phyloP scores from a whole-genome alignment of 2,113 vertebrate species.

The Oxygymnocypris stewartii region DNA sequence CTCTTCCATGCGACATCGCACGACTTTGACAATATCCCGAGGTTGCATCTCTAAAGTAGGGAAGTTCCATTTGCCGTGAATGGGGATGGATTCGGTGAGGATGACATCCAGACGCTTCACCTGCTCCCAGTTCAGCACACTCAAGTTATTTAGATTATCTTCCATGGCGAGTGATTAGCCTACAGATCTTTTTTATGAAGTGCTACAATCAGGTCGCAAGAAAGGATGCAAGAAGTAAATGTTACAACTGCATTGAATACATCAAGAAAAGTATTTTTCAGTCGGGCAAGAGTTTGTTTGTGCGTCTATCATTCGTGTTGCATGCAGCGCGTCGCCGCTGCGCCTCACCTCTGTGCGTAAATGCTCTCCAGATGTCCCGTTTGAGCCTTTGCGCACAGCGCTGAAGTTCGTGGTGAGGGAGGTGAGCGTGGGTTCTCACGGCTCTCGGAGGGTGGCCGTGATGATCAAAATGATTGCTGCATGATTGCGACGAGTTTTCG shows the following conservation, averaged over 20 bases:
- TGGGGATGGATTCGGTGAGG: conserved; percentile 92
- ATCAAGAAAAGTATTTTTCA: not conserved
- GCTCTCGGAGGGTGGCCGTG: conserved; percentile 43
- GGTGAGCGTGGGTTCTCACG: conserved; percentile 32
- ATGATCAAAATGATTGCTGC: conserved; percentile 47
- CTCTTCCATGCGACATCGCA: conserved; percentile 90
- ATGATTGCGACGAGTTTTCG: conserved; percentile 34
- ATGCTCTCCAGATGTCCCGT: conserved; percentile 32
- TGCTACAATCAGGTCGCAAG: not conserved
- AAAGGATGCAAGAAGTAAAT: not conserved
- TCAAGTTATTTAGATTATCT: conserved; percentile 77
- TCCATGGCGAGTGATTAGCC: conserved; percentile 72
- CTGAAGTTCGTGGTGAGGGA: conserved; percentile 3
- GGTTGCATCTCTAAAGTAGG: conserved; percentile 95
- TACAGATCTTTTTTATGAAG: not conserved
- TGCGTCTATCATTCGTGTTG: not conserved
- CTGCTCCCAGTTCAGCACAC: conserved; percentile 97
- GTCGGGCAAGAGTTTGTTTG: not conserved
- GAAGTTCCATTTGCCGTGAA: conserved; percentile 97
- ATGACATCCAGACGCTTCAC: conserved; percentile 92
- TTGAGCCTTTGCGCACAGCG: not conserved
- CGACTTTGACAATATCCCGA: conserved; percentile 91
- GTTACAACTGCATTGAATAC: not conserved
- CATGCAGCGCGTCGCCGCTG: not conserved
- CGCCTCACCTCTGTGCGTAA: conserved; percentile 21